These are phyloP conservation scores for Patella pellucida DNA, from an alignment of 2,888 invertebrate genomes.

Conservation along the genomic window DNA sequence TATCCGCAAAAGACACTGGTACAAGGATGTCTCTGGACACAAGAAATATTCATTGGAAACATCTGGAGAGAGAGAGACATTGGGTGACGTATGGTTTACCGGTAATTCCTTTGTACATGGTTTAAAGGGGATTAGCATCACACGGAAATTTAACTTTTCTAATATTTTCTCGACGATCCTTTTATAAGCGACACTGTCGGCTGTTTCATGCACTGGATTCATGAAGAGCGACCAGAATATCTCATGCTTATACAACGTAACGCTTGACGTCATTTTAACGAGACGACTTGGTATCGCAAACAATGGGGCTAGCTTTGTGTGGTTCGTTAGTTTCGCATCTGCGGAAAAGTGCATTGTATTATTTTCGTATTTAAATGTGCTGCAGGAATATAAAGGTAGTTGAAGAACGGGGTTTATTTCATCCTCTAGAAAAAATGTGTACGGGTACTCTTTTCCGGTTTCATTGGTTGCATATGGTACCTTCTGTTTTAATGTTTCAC, in stretches of 20 bases:
- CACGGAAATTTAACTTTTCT: not conserved
- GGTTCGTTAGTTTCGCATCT: not conserved
- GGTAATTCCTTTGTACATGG: not conserved
- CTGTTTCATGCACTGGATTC: not conserved
- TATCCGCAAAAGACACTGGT: not conserved
- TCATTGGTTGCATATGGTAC: not conserved
- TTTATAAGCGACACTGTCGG: not conserved
- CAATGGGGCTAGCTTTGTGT: not conserved
- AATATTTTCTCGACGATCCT: not conserved
- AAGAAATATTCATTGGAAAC: too few relatives aligned
- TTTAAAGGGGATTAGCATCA: not conserved
- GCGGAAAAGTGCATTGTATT: not conserved
- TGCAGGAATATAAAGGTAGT: not conserved
- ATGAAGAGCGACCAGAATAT: not conserved
- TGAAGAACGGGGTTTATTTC: not conserved
- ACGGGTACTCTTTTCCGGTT: not conserved
- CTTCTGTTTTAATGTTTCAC: too few relatives aligned
- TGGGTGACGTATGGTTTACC: not conserved
- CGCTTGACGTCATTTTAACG: not conserved
- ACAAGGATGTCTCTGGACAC: not conserved
- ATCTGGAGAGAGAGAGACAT: too few relatives aligned
- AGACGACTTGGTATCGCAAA: not conserved
- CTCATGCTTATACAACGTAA: not conserved
- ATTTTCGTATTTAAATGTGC: constrained; percentile 1
- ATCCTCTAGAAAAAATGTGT: not conserved